Percentiles rank a stretch among this genome's conserved stretches.
Evolutionary conservation across 2,797 vertebrate species (phyloP).

Genomic region (Gymnoscopelus braueri): DNA sequence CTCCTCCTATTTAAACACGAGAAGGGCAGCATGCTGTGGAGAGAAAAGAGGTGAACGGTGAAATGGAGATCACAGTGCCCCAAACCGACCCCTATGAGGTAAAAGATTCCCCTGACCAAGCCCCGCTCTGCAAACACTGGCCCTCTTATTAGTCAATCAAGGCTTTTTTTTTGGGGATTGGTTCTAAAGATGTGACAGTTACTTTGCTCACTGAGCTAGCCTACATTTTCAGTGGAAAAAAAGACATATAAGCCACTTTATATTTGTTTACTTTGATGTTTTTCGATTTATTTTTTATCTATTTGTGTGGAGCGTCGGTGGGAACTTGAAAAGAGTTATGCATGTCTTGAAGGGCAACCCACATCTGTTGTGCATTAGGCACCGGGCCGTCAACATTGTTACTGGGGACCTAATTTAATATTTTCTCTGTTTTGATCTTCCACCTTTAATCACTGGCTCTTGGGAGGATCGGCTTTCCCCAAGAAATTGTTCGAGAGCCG

Average conservation of each 20-base stretch:
- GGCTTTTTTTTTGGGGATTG: constrained; percentile 33
- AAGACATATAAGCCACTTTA: constrained; percentile 66
- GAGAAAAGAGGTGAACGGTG: constrained; percentile 71
- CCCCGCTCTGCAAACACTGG: constrained; percentile 66
- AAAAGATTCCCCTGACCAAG: constrained; percentile 69
- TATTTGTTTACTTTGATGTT: constrained; percentile 74
- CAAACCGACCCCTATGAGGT: constrained; percentile 67
- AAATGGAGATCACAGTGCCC: constrained; percentile 76
- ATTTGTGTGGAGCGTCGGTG: constrained; percentile 84
- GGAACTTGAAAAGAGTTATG: constrained; percentile 72
- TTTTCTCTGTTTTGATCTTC: constrained; percentile 98
- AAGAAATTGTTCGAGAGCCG: constrained; percentile 94
- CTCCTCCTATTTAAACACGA: constrained; percentile 73
- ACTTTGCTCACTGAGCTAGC: constrained; percentile 48
- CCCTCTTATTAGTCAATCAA: constrained; percentile 73
- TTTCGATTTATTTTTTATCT: constrained; percentile 73
- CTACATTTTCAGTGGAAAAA: constrained; percentile 52
- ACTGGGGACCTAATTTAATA: constrained; percentile 99
- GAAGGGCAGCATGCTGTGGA: constrained; percentile 70
- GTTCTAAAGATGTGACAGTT: constrained; percentile 58
- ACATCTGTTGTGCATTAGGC: constrained; percentile 98
- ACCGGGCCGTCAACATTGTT: constrained; percentile 94
- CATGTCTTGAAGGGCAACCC: constrained; percentile 80
- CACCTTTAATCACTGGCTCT: constrained; percentile 97
- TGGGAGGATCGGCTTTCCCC: constrained; percentile 96